Evolutionary conservation across 53 echinoderm and acorn worm genomes (phyloP).

Genomic region (Temnopleurus reevesii): DNA sequence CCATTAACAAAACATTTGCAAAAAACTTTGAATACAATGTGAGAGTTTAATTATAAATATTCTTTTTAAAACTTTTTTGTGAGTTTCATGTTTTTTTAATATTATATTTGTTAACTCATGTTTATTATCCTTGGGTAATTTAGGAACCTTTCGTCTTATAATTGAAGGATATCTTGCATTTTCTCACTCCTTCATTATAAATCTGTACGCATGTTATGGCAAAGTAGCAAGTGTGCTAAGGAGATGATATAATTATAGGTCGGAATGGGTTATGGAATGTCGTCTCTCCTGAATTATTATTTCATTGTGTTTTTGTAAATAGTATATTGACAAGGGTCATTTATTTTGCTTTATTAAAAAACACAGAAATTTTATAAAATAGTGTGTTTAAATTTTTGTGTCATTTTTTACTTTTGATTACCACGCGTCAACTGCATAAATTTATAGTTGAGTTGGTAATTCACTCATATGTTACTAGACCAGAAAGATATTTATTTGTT

Average conservation of each 20-base stretch:
- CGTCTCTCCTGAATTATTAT: neutral
- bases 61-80: too few species aligned
- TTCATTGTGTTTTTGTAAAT: neutral
- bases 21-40: too few species aligned
- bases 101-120: too few species aligned
- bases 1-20: too few species aligned
- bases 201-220: neutral
- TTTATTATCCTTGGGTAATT: too few species aligned
- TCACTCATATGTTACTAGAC: too few species aligned
- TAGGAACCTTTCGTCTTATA: too few species aligned
- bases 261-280: neutral
- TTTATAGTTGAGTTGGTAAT: too few species aligned
- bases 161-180: too few species aligned
- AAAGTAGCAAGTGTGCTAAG: neutral
- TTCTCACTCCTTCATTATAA: neutral
- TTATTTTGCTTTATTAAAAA: constrained; percentile 29
- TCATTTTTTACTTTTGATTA: neutral
- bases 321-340: constrained; percentile 12
- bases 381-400: neutral
- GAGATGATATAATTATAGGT: neutral
- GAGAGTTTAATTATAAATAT: too few species aligned
- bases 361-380: neutral
- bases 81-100: too few species aligned
- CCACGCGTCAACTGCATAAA: neutral
- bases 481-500: too few species aligned